Percentiles rank a stretch among this genome's conserved stretches.
phyloP scores from a whole-genome alignment of 2,797 vertebrate species.

The Schizopygopsis malacanthus region DNA sequence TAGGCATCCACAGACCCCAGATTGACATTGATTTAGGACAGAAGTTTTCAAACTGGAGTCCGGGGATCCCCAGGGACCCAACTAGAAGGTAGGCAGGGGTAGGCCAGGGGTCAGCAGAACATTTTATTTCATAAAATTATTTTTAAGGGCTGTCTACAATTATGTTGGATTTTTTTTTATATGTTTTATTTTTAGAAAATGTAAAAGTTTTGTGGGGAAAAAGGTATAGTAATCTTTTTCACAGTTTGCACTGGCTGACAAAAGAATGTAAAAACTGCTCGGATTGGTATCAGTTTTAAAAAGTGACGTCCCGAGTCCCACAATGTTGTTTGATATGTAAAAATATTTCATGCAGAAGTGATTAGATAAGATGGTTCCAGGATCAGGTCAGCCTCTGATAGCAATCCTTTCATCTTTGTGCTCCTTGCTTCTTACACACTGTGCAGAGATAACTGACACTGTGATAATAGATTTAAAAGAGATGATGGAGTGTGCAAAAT shows the following conservation, averaged over 20 bases:
- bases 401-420: slow-evolving; percentile 38
- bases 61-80: not conserved
- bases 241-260: not conserved
- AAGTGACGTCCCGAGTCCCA: not conserved
- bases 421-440: slow-evolving; percentile 16
- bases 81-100: not conserved
- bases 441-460: slow-evolving; percentile 24
- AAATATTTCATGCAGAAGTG: slow-evolving; percentile 28
- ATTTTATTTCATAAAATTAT: not conserved
- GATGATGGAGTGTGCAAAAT: slow-evolving; percentile 26
- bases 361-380: slow-evolving; percentile 58
- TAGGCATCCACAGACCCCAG: not conserved
- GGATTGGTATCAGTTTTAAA: not conserved
- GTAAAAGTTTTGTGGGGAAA: not conserved
- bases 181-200: too few relatives aligned
- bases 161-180: not conserved
- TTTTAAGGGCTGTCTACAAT: not conserved
- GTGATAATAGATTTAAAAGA: slow-evolving; percentile 37
- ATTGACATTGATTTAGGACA: not conserved
- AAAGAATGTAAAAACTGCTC: not conserved
- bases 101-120: not conserved
- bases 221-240: not conserved
- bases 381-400: slow-evolving; percentile 48
- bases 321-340: slow-evolving; percentile 27
- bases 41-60: not conserved